phyloP scores from a whole-genome alignment of 2,888 invertebrate genomes.

The Criorhina ranunculi region DNA sequence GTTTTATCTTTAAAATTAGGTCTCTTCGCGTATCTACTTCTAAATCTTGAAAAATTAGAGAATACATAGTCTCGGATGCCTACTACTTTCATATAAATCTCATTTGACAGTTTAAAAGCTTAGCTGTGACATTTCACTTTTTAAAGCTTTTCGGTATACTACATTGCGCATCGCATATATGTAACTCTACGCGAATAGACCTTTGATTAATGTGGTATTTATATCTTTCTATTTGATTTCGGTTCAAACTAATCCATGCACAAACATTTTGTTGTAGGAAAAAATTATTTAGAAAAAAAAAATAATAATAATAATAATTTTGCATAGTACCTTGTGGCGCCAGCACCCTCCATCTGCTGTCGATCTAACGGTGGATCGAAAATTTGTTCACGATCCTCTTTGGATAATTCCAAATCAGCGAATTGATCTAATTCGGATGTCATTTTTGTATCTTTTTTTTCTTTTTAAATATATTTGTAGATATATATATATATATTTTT shows the following conservation, averaged over 20 bases:
- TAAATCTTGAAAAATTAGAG: too few relatives aligned
- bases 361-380: slow-evolving; percentile 87
- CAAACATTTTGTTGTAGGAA: slow-evolving; percentile 7
- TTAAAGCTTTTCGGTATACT: not conserved
- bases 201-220: not conserved
- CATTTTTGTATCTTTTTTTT: slow-evolving; percentile 78
- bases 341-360: slow-evolving; percentile 84
- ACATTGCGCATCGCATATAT: not conserved
- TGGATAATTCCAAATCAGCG: slow-evolving; percentile 88
- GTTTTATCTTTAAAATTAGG: not conserved
- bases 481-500: slow-evolving; percentile 1
- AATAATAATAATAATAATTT: slow-evolving; percentile 30
- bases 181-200: slow-evolving; percentile 3
- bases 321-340: slow-evolving; percentile 84
- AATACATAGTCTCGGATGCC: too few relatives aligned
- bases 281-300: not conserved
- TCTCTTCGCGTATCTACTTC: not conserved
- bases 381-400: slow-evolving; percentile 90
- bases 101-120: too few relatives aligned
- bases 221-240: not conserved
- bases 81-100: too few relatives aligned
- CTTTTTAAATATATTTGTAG: slow-evolving; percentile 7
- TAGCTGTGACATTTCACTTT: not conserved
- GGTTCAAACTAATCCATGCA: slow-evolving; percentile 35
- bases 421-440: slow-evolving; percentile 87